Percentiles rank a stretch among this genome's conserved stretches.
These are phyloP conservation scores for Fopius arisanus DNA, from an alignment of 1,140 invertebrate species.

Conservation along the genomic window DNA sequence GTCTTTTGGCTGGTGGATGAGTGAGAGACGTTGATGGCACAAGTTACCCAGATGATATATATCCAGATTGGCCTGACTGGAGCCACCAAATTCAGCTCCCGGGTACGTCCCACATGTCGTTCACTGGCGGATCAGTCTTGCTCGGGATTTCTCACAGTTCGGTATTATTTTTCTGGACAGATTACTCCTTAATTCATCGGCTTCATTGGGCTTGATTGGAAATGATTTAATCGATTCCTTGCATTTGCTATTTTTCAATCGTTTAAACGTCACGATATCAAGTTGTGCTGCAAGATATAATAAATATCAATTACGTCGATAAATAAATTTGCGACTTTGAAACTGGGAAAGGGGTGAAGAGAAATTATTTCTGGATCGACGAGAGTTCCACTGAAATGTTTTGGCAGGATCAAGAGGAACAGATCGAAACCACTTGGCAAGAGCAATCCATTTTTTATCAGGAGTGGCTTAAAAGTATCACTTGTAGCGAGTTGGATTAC, in stretches of 20 bases:
- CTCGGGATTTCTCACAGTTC: neutral
- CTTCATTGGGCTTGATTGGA: neutral
- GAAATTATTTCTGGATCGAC: constrained; percentile 7
- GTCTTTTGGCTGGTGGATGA: neutral
- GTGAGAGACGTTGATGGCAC: neutral
- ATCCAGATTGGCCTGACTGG: neutral
- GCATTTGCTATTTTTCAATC: neutral
- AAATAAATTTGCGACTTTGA: too few relatives aligned
- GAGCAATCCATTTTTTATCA: constrained; percentile 66
- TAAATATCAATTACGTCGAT: too few relatives aligned
- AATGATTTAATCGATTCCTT: neutral
- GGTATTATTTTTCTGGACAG: neutral
- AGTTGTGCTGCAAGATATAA: too few relatives aligned
- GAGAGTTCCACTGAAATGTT: constrained; percentile 47
- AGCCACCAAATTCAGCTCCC: neutral
- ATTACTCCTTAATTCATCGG: neutral
- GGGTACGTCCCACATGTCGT: neutral
- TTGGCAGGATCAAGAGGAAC: constrained; percentile 41
- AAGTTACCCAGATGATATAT: neutral
- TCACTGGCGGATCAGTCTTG: neutral
- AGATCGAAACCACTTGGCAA: constrained; percentile 57
- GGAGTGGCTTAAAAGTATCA: constrained; percentile 69
- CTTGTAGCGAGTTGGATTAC: constrained; percentile 72
- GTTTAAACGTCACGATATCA: neutral
- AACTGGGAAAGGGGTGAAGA: neutral